Evolutionary conservation across 2,797 vertebrate genomes (phyloP).

Genomic region (Pseudomugil gertrudae): DNA sequence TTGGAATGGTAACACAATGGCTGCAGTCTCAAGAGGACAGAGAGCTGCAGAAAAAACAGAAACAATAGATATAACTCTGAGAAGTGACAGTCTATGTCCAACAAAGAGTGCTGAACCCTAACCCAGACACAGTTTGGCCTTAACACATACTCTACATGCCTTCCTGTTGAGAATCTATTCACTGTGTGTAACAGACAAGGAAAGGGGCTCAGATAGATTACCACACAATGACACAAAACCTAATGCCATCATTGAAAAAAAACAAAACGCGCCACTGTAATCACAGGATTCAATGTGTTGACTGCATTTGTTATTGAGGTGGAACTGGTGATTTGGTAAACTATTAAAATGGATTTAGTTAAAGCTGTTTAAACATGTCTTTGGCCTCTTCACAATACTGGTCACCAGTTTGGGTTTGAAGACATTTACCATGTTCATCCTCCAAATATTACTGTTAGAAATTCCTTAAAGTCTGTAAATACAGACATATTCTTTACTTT

Average conservation of each 20-base stretch:
- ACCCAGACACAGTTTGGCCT: constrained; percentile 7
- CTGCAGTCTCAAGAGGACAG: constrained; percentile 14
- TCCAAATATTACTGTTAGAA: constrained; percentile 6
- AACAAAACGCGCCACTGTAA: neutral
- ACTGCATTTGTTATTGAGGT: too few species aligned
- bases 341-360: neutral
- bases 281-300: neutral
- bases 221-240: constrained; percentile 8
- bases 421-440: neutral
- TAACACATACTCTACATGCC: constrained; percentile 6
- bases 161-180: neutral
- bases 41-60: neutral
- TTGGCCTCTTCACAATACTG: constrained; percentile 13
- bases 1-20: constrained; percentile 17
- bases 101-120: constrained; percentile 16
- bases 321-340: neutral
- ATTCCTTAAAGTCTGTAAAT: constrained; percentile 3
- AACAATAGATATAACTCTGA: constrained; percentile 9
- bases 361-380: constrained; percentile 4
- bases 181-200: constrained; percentile 5
- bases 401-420: neutral
- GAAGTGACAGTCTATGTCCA: constrained; percentile 16
- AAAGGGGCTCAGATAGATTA: constrained; percentile 5
- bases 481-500: neutral
- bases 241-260: neutral